These are phyloP conservation scores for Bryconaethiops microstoma DNA, from an alignment of 2,797 vertebrate species.

Conservation along the genomic window DNA sequence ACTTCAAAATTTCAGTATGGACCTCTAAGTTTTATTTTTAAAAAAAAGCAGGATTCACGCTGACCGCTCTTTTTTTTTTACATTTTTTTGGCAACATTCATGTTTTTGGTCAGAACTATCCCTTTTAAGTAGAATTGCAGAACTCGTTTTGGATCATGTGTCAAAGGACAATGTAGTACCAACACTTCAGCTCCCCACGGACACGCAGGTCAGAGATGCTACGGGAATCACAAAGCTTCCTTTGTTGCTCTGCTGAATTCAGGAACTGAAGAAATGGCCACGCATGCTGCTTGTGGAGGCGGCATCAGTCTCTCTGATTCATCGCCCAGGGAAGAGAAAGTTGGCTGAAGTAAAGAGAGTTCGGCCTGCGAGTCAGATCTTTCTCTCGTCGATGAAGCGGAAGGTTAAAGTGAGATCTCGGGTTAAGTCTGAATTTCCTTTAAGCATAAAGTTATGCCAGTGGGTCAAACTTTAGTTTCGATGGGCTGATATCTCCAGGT, in stretches of 20 bases:
- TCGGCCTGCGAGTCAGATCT: not conserved
- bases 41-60: too few species aligned
- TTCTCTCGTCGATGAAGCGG: conserved; percentile 17
- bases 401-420: conserved; percentile 21
- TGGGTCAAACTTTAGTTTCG: not conserved
- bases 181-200: not conserved
- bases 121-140: not conserved
- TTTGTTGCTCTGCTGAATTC: conserved; percentile 42
- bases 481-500: not conserved
- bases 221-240: conserved; percentile 44
- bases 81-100: too few species aligned
- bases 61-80: too few species aligned
- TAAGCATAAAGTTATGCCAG: conserved; percentile 16
- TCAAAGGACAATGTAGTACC: not conserved
- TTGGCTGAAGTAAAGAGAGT: conserved; percentile 8
- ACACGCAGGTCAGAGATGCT: conserved; percentile 40
- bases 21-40: too few species aligned
- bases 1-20: too few species aligned
- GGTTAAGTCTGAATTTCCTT: conserved; percentile 14
- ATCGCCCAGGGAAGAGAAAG: conserved; percentile 36
- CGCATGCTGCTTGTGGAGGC: conserved; percentile 34
- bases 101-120: too few species aligned
- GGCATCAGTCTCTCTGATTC: conserved; percentile 29
- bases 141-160: conserved; percentile 14
- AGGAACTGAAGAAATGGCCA: conserved; percentile 46